Evolutionary conservation across 2,113 vertebrate species (phyloP), one percentile per base, ranked within the genome.

Genomic region (Stegastes partitus): DNA sequence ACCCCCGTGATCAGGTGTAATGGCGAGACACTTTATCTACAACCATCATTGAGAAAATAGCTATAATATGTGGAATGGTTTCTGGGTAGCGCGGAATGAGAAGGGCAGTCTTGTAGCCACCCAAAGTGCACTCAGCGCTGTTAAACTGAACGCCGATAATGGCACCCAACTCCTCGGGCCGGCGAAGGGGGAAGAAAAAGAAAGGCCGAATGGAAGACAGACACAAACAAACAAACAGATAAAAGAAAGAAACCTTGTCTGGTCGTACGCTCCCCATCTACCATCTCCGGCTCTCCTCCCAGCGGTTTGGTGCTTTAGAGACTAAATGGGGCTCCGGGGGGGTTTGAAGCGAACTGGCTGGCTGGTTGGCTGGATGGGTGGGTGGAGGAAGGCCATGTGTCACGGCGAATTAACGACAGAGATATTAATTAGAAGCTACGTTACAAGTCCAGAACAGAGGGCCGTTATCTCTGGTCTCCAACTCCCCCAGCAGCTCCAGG

Each of bases 351-450:
- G 58, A 68, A 67, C 59, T 75, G 65, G 51, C 58, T 75, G 79
- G 75, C 50, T 77, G 66, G 83, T 37, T 71, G 68, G 77, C 28
- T 83, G 74, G 83, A 10, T 37, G 77, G 65, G 49, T 81, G 88
- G 58, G 62, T 65, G 72, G 79, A 77, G 82, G 71, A 42, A 75
- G 78, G 77, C 51, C 56, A 87, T 81, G 84, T 91, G 94, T 94
- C 93, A 92, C 69, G 51, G 80, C 67, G 79, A 87, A 93, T 94
- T 93, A 94, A 91, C 83, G 75, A 69, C 71, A 82, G 68, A 73
- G 87, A 93, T 83, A 87, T 92, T 94, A 94, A 95, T 93, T 91
- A 90, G 83, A 93, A 74, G 81, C 87, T 89, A 92, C 86, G 66
- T 92, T 87, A 84, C 81, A 90, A 89, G 93, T 93, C 82, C 78